Evolutionary conservation across 23 tunicate genomes (phyloP).

Genomic region (Halocynthia roretzi): DNA sequence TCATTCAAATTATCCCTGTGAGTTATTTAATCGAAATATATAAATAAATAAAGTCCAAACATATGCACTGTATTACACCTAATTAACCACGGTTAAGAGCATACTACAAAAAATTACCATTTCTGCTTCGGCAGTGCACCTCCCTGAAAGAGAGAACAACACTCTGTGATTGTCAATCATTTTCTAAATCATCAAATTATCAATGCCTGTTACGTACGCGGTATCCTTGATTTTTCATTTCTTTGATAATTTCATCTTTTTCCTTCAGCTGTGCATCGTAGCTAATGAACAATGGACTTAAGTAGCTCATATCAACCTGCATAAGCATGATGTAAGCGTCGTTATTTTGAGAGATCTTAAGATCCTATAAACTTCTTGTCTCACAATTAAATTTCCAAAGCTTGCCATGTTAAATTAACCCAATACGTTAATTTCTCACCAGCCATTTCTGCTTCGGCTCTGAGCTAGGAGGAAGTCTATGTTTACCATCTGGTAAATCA

Average conservation of each 20-base stretch:
- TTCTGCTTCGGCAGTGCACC: too few species aligned
- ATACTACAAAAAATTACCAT: too few species aligned
- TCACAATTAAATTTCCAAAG: too few species aligned
- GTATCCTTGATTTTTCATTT: constrained; percentile 1
- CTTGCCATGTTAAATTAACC: neutral
- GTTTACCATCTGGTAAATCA: constrained; percentile 5
- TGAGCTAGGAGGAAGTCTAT: neutral
- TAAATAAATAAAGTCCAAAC: too few species aligned
- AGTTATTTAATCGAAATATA: neutral
- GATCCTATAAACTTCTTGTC: too few species aligned
- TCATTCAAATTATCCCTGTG: constrained; percentile 60
- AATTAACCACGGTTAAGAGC: too few species aligned
- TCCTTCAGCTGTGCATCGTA: constrained; percentile 64
- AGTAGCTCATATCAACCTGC: constrained; percentile 46
- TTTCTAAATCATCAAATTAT: too few species aligned
- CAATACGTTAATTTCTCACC: constrained; percentile 20
- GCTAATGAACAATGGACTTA: constrained; percentile 64
- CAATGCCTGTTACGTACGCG: too few species aligned
- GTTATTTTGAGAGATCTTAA: too few species aligned
- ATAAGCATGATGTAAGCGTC: constrained; percentile 2
- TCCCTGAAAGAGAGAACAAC: too few species aligned
- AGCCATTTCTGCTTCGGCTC: constrained; percentile 48
- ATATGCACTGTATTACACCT: too few species aligned
- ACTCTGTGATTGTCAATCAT: too few species aligned
- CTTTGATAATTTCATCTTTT: constrained; percentile 48